A percentile compares a stretch with the other conserved stretches of the same genome.
Evolutionary conservation across 2,113 vertebrate genomes (phyloP).

Genomic region (Scalopus aquaticus): DNA sequence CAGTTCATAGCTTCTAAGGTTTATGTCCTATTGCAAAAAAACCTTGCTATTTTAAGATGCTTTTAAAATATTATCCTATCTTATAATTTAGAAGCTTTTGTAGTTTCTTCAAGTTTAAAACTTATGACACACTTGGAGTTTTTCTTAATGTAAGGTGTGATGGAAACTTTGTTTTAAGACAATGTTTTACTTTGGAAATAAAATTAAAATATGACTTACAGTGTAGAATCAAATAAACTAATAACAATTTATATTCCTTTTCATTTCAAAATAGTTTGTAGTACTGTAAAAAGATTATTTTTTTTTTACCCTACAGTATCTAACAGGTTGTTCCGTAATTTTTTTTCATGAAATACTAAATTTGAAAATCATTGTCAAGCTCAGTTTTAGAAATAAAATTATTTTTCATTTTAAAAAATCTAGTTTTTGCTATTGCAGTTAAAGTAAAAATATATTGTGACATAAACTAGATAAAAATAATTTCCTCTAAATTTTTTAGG

Average conservation of each 20-base stretch:
- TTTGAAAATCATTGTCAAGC: slow-evolving; percentile 32
- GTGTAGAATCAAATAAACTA: slow-evolving; percentile 32
- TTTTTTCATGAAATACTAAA: slow-evolving; percentile 44
- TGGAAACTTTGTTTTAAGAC: neutral
- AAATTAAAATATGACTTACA: slow-evolving; percentile 31
- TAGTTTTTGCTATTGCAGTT: neutral
- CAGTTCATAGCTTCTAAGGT: neutral
- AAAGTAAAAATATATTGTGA: neutral
- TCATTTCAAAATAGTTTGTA: neutral
- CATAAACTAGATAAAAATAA: neutral
- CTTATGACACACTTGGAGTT: neutral
- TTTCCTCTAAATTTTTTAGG: neutral
- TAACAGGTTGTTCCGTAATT: slow-evolving; percentile 9
- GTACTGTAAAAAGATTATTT: neutral
- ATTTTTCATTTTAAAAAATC: neutral
- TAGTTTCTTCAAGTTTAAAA: neutral
- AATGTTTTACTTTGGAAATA: neutral
- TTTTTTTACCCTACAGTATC: neutral
- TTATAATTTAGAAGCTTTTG: neutral
- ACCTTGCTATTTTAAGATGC: neutral
- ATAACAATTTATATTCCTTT: neutral
- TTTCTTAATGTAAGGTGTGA: neutral
- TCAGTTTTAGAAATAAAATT: neutral
- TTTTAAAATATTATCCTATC: neutral
- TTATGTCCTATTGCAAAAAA: neutral